Evolutionary conservation across 2,113 vertebrate species (phyloP), one percentile per base, ranked within the genome.

Genomic region (Morone saxatilis): DNA sequence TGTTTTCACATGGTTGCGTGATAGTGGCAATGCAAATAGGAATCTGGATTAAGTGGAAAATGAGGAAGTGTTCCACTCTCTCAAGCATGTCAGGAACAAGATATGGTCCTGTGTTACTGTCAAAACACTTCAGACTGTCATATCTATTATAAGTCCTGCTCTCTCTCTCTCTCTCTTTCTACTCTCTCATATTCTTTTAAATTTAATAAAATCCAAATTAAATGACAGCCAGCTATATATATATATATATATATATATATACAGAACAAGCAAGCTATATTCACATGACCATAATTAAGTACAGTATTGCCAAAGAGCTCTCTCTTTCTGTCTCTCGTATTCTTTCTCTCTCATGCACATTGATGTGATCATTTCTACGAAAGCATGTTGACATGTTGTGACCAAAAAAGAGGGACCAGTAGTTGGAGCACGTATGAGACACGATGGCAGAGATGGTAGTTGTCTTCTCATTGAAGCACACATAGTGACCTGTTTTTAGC

Each of bases 1-100:
- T 31, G 47, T 71, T 86, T 86, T 75, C 65, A 69, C 66, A 81
- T 50, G 36, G 47, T 65, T 79, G 45, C 10, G 9, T 60, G 38
- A 79, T 40, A 22, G n/a, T 19, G 12, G 57, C n/a, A 61, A 85
- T 71, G 63, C 82, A 85, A 78, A 85, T 85, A 73, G 62, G 53
- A 79, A 63, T 76, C 38, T 1, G 25, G 54, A 83, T 80, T 60
- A 70, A 51, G 25, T 19, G 56, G 74, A 72, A 85, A 82, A 90
- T 57, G n/a, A 71, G 14, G 20, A 82, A 48, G 66, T 71, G 48
- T 86, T 89, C 45, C 68, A 71, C 61, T 71, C 80, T 54, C 5
- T 84, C 41, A 75, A 84, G 80, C 77, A 71, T 73, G 61, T 68
- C 56, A 61, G 57, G 57, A 61, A 47, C 57, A 72, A 63, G 70